A percentile compares a stretch with the other conserved stretches of the same genome.
These are phyloP conservation scores for Scomber japonicus DNA, from an alignment of 2,113 vertebrate genomes.

Conservation along the genomic window DNA sequence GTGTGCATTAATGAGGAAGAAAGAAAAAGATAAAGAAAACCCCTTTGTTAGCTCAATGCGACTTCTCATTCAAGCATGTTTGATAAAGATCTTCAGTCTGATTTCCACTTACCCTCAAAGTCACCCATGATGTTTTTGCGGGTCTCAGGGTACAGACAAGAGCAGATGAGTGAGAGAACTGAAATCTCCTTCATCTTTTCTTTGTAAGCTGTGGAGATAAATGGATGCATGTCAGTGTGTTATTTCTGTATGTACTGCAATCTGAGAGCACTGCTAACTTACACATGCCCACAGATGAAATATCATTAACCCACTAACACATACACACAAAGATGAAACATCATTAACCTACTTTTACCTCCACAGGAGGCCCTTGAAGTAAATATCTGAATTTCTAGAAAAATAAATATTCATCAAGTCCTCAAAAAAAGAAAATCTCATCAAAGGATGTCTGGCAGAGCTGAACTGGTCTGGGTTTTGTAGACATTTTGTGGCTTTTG, in stretches of 20 bases:
- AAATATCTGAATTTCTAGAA: slow-evolving; percentile 54
- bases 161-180: slow-evolving; percentile 96
- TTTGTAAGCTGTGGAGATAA: slow-evolving; percentile 92
- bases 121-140: slow-evolving; percentile 94
- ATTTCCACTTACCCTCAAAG: slow-evolving; percentile 89
- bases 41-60: background rate
- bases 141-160: slow-evolving; percentile 95
- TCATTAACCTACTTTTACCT: slow-evolving; percentile 70
- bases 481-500: slow-evolving; percentile 56
- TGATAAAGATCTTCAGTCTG: background rate
- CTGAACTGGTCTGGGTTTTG: slow-evolving; percentile 45
- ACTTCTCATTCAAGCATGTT: background rate
- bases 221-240: slow-evolving; percentile 16
- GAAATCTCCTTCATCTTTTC: slow-evolving; percentile 99
- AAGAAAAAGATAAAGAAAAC: background rate
- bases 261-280: background rate
- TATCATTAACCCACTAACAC: slow-evolving; percentile 65
- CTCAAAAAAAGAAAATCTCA: slow-evolving; percentile 49
- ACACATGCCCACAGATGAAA: background rate
- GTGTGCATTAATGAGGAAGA: background rate
- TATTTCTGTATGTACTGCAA: background rate
- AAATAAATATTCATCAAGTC: slow-evolving; percentile 69
- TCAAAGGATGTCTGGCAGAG: slow-evolving; percentile 66
- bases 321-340: slow-evolving; percentile 49
- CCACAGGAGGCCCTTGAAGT: slow-evolving; percentile 52